These are phyloP conservation scores for Anthopleura xanthogrammica DNA, from an alignment of 92 coral and sea anemone genomes.

Conservation along the genomic window DNA sequence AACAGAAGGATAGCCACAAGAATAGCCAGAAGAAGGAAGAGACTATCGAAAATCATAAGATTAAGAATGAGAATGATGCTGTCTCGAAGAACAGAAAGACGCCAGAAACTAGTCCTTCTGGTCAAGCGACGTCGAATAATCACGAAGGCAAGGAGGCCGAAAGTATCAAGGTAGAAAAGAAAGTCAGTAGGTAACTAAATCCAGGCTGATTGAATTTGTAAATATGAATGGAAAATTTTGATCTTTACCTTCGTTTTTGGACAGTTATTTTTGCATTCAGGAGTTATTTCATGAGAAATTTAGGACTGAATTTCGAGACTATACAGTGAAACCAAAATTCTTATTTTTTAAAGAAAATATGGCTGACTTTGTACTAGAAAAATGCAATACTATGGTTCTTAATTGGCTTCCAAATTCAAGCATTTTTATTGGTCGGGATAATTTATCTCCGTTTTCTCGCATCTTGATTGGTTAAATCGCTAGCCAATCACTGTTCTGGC, in stretches of 20 bases:
- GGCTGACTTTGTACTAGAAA: background rate
- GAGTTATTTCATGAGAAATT: too few species aligned
- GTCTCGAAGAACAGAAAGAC: background rate
- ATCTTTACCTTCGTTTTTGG: background rate
- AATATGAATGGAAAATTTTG: background rate
- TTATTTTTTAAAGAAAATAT: too few species aligned
- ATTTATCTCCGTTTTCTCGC: too few species aligned
- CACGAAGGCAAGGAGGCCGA: constrained; percentile 3
- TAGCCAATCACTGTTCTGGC: too few species aligned
- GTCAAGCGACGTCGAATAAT: background rate
- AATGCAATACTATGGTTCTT: background rate
- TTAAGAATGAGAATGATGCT: background rate
- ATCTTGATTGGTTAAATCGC: too few species aligned
- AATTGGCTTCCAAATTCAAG: background rate
- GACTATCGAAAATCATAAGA: constrained; percentile 16
- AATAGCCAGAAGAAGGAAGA: constrained; percentile 11
- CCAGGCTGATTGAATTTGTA: background rate
- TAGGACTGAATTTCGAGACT: too few species aligned
- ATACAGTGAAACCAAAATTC: too few species aligned
- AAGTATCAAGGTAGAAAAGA: constrained; percentile 1
- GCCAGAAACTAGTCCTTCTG: constrained; percentile 9
- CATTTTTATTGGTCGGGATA: background rate
- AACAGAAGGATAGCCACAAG: constrained; percentile 1
- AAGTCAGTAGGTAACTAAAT: constrained; percentile 16
- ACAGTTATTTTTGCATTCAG: background rate